These are phyloP conservation scores for Andricus quercusramuli DNA, from an alignment of 2,888 invertebrate genomes.

Conservation along the genomic window DNA sequence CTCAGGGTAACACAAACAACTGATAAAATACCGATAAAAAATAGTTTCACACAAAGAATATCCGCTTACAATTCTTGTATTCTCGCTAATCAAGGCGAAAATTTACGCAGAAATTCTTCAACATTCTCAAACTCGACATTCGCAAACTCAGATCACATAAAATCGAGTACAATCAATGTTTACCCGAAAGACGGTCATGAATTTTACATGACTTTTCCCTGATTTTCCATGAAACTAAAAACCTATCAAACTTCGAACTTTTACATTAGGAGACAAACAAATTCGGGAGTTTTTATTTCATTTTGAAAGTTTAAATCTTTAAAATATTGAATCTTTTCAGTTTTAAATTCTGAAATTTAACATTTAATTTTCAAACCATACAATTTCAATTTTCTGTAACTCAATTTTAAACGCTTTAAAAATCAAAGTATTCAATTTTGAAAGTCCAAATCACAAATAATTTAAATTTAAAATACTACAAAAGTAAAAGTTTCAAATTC, in stretches of 20 bases:
- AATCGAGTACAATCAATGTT: constrained; percentile 13
- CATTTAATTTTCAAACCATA: no score
- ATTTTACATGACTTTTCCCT: not conserved
- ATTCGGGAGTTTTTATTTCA: no score
- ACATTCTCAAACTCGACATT: not conserved
- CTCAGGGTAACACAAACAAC: not conserved
- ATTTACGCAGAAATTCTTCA: not conserved
- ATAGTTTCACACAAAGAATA: not conserved
- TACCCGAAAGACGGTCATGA: not conserved
- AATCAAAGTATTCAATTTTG: no score
- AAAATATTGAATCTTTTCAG: no score
- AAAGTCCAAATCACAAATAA: no score
- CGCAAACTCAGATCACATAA: not conserved
- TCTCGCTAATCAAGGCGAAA: not conserved
- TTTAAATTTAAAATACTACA: no score
- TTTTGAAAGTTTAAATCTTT: no score
- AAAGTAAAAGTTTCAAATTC: no score
- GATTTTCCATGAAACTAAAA: not conserved
- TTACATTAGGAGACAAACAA: no score
- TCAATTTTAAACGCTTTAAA: no score
- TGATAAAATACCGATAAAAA: constrained; percentile 30
- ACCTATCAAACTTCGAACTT: not conserved
- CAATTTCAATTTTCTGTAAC: no score
- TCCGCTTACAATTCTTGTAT: not conserved
- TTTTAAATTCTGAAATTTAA: no score